Conservation (phyloP, 2,888 invertebrate species). For the Auanema sp. region DNA sequence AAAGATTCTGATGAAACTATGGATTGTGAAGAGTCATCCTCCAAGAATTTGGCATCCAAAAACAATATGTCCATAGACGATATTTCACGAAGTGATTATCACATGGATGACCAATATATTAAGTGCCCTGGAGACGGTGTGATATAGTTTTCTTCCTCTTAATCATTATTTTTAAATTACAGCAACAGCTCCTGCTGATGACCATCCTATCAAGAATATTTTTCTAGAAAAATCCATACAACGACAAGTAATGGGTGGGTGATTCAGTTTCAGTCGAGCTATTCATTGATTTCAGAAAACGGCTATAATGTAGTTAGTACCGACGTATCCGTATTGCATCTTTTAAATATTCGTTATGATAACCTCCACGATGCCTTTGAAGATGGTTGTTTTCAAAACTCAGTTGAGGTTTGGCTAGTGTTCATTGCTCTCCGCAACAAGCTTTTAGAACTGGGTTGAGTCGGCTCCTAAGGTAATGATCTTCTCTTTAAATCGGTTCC, state of each 20-base stretch:
- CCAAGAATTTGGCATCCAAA: neutral
- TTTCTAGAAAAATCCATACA: no score
- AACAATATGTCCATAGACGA: no score
- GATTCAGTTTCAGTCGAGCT: neutral
- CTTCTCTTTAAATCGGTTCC: slow-evolving; percentile 23
- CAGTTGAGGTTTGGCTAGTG: slow-evolving; percentile 10
- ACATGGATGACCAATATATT: no score
- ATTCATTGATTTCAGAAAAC: neutral
- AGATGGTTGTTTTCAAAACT: slow-evolving; percentile 15
- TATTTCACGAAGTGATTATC: no score
- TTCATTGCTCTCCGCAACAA: slow-evolving; percentile 2
- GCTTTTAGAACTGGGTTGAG: slow-evolving; percentile 22
- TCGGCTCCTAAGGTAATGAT: slow-evolving; percentile 26
- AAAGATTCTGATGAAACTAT: neutral
- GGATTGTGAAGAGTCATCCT: neutral
- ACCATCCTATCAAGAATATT: no score
- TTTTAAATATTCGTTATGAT: neutral
- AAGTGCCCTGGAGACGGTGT: no score
- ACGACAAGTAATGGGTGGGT: no score
- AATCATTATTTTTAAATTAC: no score
- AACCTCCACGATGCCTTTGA: slow-evolving; percentile 36
- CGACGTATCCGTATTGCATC: neutral
- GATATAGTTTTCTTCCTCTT: no score
- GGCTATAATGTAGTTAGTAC: neutral
- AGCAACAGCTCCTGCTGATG: no score